phyloP scores from a whole-genome alignment of 2,888 invertebrate species.

The Parnassius mnemosyne region DNA sequence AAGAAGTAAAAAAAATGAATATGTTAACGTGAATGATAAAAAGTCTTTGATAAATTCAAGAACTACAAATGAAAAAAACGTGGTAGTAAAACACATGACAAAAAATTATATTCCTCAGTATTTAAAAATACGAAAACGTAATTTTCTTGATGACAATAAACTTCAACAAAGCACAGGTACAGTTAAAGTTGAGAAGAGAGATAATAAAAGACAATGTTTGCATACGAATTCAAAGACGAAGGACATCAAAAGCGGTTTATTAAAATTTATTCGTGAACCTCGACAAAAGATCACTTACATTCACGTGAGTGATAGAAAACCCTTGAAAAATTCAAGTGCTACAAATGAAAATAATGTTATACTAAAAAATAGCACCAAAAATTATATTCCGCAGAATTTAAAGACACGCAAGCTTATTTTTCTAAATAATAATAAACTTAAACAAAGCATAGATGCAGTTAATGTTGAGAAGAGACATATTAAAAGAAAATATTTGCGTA shows the following conservation, averaged over 20 bases:
- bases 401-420: slow-evolving; percentile 12
- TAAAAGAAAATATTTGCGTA: slow-evolving; percentile 1
- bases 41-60: slow-evolving; percentile 24
- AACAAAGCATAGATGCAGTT: not conserved
- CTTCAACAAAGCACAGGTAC: not conserved
- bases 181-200: not conserved
- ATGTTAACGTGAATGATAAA: no score
- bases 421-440: slow-evolving; percentile 1
- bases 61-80: slow-evolving; percentile 34
- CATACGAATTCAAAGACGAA: slow-evolving; percentile 34
- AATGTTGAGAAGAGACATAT: not conserved
- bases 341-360: slow-evolving; percentile 33
- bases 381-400: slow-evolving; percentile 48
- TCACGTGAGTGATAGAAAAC: no score
- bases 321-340: slow-evolving; percentile 24
- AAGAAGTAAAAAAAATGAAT: slow-evolving; percentile 42
- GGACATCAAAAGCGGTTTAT: slow-evolving; percentile 45
- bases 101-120: slow-evolving; percentile 49
- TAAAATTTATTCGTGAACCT: slow-evolving; percentile 43
- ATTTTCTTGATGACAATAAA: not conserved
- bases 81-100: slow-evolving; percentile 4
- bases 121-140: slow-evolving; percentile 30
- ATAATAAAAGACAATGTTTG: not conserved
- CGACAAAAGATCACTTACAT: slow-evolving; percentile 35
- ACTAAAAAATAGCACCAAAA: slow-evolving; percentile 32